These are phyloP conservation scores for Nannospalax galili DNA, from an alignment of 2,113 vertebrate species.

Conservation along the genomic window DNA sequence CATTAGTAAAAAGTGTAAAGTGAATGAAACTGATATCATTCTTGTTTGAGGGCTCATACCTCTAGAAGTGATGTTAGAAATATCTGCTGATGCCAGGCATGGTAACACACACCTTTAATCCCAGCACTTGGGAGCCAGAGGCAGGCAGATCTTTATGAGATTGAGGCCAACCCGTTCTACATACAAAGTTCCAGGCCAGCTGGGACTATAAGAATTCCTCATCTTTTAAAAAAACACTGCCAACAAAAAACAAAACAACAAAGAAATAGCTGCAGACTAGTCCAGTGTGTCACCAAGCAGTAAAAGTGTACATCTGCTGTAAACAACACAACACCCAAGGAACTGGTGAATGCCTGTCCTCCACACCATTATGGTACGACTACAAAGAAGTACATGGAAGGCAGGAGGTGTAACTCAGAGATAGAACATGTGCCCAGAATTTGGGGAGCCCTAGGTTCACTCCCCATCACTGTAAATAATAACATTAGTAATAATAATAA, in stretches of 20 bases:
- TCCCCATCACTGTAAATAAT: not conserved
- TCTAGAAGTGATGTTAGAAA: not conserved
- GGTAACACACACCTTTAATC: too few species aligned
- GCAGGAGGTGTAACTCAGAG: not conserved
- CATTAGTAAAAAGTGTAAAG: not conserved
- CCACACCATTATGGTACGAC: fast-evolving
- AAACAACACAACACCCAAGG: not conserved
- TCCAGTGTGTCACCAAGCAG: not conserved
- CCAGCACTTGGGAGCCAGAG: too few species aligned
- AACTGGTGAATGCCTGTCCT: not conserved
- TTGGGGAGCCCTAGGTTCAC: not conserved
- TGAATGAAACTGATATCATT: not conserved
- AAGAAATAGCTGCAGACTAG: too few species aligned
- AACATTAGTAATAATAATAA: too few species aligned
- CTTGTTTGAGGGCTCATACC: not conserved
- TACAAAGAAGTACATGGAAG: not conserved
- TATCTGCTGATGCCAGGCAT: too few species aligned
- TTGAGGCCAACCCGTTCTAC: too few species aligned
- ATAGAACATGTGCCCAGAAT: not conserved
- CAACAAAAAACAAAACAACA: too few species aligned
- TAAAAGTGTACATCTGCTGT: not conserved
- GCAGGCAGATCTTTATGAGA: too few species aligned
- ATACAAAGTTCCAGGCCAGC: too few species aligned
- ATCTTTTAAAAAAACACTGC: too few species aligned
- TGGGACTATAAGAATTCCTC: too few species aligned